phyloP scores from a whole-genome alignment of 2,888 invertebrate species.

The Andrena praecox region DNA sequence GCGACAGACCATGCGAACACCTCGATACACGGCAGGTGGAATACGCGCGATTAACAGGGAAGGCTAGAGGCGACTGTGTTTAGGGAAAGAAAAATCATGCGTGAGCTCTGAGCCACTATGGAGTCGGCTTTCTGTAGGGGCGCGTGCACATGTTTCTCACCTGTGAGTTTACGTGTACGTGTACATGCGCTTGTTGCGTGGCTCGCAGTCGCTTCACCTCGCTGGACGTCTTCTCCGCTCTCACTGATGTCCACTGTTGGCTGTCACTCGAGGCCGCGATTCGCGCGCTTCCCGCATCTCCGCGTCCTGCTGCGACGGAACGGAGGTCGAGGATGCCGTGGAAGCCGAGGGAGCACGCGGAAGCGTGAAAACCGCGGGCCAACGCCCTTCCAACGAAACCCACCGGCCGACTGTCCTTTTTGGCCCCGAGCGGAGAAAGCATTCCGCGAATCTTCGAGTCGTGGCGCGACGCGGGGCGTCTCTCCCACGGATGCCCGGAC shows the following conservation, averaged over 20 bases:
- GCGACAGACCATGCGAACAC: not conserved
- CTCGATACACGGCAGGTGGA: too few relatives aligned
- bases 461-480: conserved; percentile 75
- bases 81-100: not conserved
- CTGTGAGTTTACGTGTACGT: not conserved
- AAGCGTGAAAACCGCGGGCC: conserved; percentile 68
- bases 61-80: not conserved
- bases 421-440: conserved; percentile 75
- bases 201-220: not conserved
- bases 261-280: conserved; percentile 4
- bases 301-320: not conserved
- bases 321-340: not conserved
- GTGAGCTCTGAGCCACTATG: conserved; percentile 10
- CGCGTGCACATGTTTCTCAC: conserved; percentile 24
- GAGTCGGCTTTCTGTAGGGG: not conserved
- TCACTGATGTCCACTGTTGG: conserved; percentile 21
- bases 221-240: not conserved
- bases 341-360: not conserved
- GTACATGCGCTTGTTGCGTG: conserved; percentile 9
- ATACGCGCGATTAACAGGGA: too few relatives aligned
- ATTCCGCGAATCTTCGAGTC: conserved; percentile 74
- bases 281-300: conserved; percentile 21
- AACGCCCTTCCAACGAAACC: conserved; percentile 80
- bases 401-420: conserved; percentile 80
- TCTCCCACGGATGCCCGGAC: conserved; percentile 85